Evolutionary conservation across 2,797 vertebrate genomes (phyloP).

Genomic region (Phoxinus dragarum): DNA sequence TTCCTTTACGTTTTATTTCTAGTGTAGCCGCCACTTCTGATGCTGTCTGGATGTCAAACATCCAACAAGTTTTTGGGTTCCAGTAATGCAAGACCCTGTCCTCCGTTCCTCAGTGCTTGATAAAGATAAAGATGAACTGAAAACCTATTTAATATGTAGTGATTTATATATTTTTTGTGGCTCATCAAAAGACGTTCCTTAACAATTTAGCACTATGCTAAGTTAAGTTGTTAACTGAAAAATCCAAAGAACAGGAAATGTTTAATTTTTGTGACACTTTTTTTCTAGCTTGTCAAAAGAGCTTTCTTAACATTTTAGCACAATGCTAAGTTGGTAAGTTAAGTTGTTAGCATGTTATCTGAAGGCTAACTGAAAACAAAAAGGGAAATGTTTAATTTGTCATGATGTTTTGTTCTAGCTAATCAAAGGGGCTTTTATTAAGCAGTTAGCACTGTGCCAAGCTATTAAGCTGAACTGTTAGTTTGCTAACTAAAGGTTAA

Average conservation of each 20-base stretch:
- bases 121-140: background rate
- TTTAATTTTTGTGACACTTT: background rate
- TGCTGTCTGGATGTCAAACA: background rate
- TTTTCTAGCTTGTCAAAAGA: background rate
- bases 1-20: slow-evolving; percentile 20
- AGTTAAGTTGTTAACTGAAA: background rate
- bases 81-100: background rate
- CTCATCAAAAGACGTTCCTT: background rate
- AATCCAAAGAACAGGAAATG: background rate
- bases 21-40: background rate
- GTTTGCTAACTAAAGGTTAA: background rate
- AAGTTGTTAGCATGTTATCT: background rate
- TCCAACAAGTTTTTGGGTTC: background rate
- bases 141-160: no score
- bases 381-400: background rate
- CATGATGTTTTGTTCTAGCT: background rate
- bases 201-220: background rate
- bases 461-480: background rate
- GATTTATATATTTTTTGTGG: no score
- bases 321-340: background rate
- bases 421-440: background rate
- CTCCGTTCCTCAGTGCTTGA: background rate
- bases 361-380: background rate
- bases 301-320: background rate
- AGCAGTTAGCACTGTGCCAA: background rate